Evolutionary conservation across 1,140 invertebrate genomes (phyloP), one percentile per base, ranked within the genome.

Genomic region (Drosophila kepulauana): DNA sequence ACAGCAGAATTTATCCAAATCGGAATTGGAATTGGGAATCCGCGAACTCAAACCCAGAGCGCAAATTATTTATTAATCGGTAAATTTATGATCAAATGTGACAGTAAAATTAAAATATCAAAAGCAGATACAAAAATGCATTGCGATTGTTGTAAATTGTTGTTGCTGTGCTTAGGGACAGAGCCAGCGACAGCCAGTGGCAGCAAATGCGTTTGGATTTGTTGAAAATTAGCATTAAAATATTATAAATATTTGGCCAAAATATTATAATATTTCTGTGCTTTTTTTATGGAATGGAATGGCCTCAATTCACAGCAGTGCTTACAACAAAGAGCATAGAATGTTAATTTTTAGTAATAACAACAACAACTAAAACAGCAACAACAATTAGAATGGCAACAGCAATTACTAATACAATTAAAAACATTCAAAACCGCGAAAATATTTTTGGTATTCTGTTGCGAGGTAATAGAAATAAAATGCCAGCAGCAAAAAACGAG

Each of bases 241-340:
- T 88, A 88, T 88, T 89, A 88, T 90, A 89, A 89, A 85, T 88
- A 81, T 88, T 88, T 88, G 75, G 75, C 49, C 85, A 89, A 88
- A 85, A 85, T 85, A 88, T 88, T 81, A 81, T 71, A 74, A 54
- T 76, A 41, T 54, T 43, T 45, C 5, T 33, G 35, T 45, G 35
- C 13, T 13, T 43, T 79, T 79, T 58, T 58, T 25, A 46, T 63
- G 33, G 16, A 68, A 25, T 25, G 20, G 20, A 25, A 25, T 62
- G 67, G 66, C 58, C 58, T 51, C 63, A 45, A 62, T 75, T 84
- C 58, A 35, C 45, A 51, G 20, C 48, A 51, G 20, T 43, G 41
- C 10, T 62, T 52, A 69, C 66, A 77, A 79, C 79, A 88, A 82
- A 87, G 66, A 71, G 78, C 78, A 75, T 79, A 61, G 64, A 88